Base-by-base conservation (phyloP, 2,113 vertebrate species). In the Oceanites oceanicus region DNA sequence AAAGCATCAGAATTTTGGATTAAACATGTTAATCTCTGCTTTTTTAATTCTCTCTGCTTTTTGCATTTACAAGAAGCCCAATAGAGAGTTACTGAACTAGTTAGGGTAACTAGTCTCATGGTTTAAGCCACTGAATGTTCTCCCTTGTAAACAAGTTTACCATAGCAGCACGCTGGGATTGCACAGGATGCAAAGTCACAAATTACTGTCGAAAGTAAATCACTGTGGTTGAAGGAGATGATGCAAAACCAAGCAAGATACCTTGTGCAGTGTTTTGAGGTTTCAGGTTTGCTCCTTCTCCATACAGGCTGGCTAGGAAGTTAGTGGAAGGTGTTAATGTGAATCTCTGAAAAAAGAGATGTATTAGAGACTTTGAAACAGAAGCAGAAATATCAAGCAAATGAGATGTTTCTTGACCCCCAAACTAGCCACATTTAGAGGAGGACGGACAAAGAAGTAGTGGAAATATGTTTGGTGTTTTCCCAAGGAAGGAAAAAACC, bases 321-420 rank as follows among this genome's bases (percentile, higher is more conserved):
- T 97, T 91, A 13, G 94, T 7, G 3, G 98, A 88, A 61, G 98
- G 97, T 13, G 92, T 94, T 92, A 99, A 98, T 70, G 93, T 97
- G 94, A 99, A 98, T 88, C 99, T 98, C 99, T 99, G 94, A 36
- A 95, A 40, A 66, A 27, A 67, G 11, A 91, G 15, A 91, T 1
- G 1, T 29, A 29, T 91, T 63, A 80, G 27, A 76, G n/a, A 44
- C 49, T 74, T 50, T 30, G 56, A 81, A 78, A 71, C 16, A 53
- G 15, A 56, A 38, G 44, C 47, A 88, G 26, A 88, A 70, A 20
- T 59, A 75, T 47, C 11, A 62, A 50, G 27, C 25, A 85, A 74
- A 22, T 18, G 5, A 74, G 30, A 25, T 18, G 23, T 6, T 77
- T 72, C 61, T 62, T 78, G 40, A 63, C 49, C 21, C 36, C 53